A percentile compares a stretch with the other conserved stretches of the same genome.
Evolutionary conservation across 2,888 invertebrate genomes (phyloP).

Genomic region (Calameuta filiformis): DNA sequence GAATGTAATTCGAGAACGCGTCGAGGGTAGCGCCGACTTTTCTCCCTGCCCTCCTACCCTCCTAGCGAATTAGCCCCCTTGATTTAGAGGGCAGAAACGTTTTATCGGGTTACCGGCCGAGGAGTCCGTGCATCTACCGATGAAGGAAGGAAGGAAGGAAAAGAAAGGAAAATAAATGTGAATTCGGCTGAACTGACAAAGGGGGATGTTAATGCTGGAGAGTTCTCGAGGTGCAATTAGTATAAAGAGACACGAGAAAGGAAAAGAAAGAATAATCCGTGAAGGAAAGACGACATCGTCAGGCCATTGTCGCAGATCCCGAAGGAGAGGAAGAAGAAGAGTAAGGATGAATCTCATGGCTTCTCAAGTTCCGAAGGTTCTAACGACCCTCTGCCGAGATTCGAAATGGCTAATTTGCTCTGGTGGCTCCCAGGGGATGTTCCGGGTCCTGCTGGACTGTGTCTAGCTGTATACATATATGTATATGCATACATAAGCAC

Average conservation of each 20-base stretch:
- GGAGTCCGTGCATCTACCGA: slow-evolving; percentile 27
- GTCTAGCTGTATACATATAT: neutral
- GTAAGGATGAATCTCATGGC: neutral
- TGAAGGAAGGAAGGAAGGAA: slow-evolving; percentile 1
- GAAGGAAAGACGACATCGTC: neutral
- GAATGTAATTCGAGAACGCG: slow-evolving; percentile 48
- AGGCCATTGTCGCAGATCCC: slow-evolving; percentile 5
- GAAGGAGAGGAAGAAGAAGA: neutral
- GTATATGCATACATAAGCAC: neutral
- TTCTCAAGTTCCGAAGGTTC: slow-evolving; percentile 20
- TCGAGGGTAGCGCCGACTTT: neutral
- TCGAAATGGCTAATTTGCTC: slow-evolving; percentile 65
- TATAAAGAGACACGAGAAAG: neutral
- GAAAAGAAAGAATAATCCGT: neutral
- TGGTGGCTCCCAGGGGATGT: slow-evolving; percentile 55
- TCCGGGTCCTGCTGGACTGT: slow-evolving; percentile 17
- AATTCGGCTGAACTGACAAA: neutral
- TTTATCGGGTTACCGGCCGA: slow-evolving; percentile 44
- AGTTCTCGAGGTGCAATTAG: neutral
- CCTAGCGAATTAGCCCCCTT: slow-evolving; percentile 52
- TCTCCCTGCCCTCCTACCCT: slow-evolving; percentile 28
- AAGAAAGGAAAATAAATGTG: neutral
- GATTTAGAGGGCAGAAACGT: slow-evolving; percentile 46
- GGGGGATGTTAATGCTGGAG: neutral
- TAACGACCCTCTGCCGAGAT: slow-evolving; percentile 53